These are phyloP conservation scores for Cephus spinipes DNA, from an alignment of 2,888 invertebrate genomes.

Conservation along the genomic window DNA sequence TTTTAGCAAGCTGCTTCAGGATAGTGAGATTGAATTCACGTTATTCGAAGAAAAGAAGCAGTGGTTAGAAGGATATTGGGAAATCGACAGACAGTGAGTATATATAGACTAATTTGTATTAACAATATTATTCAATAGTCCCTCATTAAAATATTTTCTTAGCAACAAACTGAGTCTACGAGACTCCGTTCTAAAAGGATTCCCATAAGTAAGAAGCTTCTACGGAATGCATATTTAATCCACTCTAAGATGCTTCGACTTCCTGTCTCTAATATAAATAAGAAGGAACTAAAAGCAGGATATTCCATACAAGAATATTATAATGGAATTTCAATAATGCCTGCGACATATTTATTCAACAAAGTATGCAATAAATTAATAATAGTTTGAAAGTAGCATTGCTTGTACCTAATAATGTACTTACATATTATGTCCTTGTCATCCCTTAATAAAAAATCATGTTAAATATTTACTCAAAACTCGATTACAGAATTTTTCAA, in stretches of 20 bases:
- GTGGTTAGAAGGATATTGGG: background rate
- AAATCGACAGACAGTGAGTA: background rate
- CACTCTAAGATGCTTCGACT: background rate
- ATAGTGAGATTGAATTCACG: background rate
- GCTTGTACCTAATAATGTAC: background rate
- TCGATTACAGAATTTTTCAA: background rate
- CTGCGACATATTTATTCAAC: background rate
- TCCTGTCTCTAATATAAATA: background rate
- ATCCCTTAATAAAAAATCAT: background rate
- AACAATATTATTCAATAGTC: background rate
- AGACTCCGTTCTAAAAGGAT: background rate
- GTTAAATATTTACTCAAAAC: background rate
- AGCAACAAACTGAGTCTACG: background rate
- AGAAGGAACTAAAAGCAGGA: background rate
- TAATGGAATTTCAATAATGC: background rate
- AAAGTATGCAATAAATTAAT: background rate
- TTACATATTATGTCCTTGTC: background rate
- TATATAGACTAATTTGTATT: background rate
- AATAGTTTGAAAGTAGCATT: background rate
- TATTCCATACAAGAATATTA: background rate
- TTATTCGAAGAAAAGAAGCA: background rate
- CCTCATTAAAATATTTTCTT: background rate
- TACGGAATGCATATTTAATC: background rate
- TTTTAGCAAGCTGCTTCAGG: slow-evolving; percentile 1
- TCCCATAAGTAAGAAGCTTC: background rate